Evolutionary conservation across 2,888 invertebrate genomes (phyloP).

Genomic region (Icerya purchasi): DNA sequence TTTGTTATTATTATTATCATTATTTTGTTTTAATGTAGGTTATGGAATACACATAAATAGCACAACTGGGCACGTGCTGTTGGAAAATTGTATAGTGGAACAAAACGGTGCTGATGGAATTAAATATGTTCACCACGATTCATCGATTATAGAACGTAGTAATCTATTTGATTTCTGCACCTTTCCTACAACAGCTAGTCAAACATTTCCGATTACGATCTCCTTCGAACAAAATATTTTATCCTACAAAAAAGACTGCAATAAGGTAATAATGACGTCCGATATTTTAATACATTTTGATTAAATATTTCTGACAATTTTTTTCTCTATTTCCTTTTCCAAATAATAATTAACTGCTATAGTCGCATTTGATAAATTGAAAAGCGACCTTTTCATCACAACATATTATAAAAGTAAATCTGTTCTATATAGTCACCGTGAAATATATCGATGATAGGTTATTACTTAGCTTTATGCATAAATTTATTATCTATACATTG

Average conservation of each 20-base stretch:
- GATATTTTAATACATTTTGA: background rate
- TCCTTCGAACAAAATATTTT: slow-evolving; percentile 51
- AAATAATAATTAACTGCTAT: too few relatives aligned
- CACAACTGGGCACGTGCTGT: slow-evolving; percentile 54
- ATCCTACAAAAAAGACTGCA: slow-evolving; percentile 1
- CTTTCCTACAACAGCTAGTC: slow-evolving; percentile 44
- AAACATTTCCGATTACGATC: slow-evolving; percentile 68
- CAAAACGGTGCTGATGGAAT: slow-evolving; percentile 82
- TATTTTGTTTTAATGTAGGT: too few relatives aligned
- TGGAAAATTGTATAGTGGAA: slow-evolving; percentile 54
- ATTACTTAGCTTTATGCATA: too few relatives aligned
- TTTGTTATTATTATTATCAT: too few relatives aligned
- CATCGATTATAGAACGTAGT: slow-evolving; percentile 21
- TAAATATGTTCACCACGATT: slow-evolving; percentile 63
- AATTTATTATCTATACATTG: too few relatives aligned
- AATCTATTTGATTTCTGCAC: slow-evolving; percentile 50
- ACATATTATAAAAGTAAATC: too few relatives aligned
- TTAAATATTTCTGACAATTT: too few relatives aligned
- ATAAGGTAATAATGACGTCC: background rate
- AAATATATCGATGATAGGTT: too few relatives aligned
- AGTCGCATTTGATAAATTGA: too few relatives aligned
- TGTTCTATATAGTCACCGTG: too few relatives aligned
- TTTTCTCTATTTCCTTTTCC: too few relatives aligned
- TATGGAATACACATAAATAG: slow-evolving; percentile 78
- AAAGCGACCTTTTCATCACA: too few relatives aligned